Percentiles rank a stretch among this genome's conserved stretches.
Evolutionary conservation across 2,888 invertebrate genomes (phyloP).

Genomic region (Drosophila nr. perissopoda): DNA sequence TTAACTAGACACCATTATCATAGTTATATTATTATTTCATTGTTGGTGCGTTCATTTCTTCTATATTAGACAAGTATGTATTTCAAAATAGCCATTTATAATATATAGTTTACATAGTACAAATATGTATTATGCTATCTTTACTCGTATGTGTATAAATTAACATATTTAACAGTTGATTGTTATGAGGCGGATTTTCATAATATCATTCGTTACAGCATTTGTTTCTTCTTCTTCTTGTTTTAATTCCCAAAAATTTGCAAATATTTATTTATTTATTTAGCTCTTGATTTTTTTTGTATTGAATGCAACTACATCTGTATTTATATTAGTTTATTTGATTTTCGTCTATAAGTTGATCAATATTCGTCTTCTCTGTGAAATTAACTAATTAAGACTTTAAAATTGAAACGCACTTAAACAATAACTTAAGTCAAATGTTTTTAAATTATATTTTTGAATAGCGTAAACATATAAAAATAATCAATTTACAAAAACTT

Average conservation of each 20-base stretch:
- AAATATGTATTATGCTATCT: constrained; percentile 47
- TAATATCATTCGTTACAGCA: constrained; percentile 80
- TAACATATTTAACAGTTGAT: constrained; percentile 76
- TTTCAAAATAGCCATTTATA: constrained; percentile 54
- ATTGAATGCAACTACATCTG: constrained; percentile 53
- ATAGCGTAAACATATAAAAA: constrained; percentile 8
- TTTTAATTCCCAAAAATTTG: constrained; percentile 1
- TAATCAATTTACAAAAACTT: constrained; percentile 4
- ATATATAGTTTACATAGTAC: constrained; percentile 35
- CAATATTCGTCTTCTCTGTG: constrained; percentile 6
- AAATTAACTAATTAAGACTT: constrained; percentile 30
- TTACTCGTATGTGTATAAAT: constrained; percentile 54
- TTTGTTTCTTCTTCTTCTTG: constrained; percentile 41
- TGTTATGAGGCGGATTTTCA: constrained; percentile 80
- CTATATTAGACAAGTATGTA: constrained; percentile 39
- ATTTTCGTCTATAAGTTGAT: constrained; percentile 6
- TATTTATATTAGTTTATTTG: constrained; percentile 14
- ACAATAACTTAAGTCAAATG: not conserved
- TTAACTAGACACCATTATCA: constrained; percentile 44
- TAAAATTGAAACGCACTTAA: not conserved
- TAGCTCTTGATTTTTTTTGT: constrained; percentile 28
- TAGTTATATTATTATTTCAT: constrained; percentile 18
- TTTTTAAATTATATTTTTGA: constrained; percentile 6
- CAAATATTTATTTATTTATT: constrained; percentile 23
- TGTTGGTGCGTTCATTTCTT: constrained; percentile 55